A percentile compares a stretch with the other conserved stretches of the same genome.
These are phyloP conservation scores for Dasyprocta punctata DNA, from an alignment of 2,113 vertebrate genomes.

Conservation along the genomic window DNA sequence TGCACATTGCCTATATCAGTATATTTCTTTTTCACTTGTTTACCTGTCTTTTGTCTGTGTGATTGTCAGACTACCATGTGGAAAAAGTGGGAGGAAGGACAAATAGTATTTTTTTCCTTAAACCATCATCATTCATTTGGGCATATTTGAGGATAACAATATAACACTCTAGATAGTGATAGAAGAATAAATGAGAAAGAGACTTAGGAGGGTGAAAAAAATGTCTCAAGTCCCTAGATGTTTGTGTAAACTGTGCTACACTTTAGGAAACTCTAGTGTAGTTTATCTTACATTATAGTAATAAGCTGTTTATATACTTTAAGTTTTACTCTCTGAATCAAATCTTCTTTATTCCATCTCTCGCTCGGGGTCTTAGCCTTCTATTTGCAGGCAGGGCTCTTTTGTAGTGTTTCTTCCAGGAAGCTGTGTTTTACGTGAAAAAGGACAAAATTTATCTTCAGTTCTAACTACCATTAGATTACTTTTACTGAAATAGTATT, in stretches of 20 bases:
- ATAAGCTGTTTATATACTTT: neutral
- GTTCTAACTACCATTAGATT: neutral
- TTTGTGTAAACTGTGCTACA: neutral
- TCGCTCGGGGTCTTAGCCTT: neutral
- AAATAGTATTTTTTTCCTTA: neutral
- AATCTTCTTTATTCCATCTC: neutral
- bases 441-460: neutral
- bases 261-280: neutral
- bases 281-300: neutral
- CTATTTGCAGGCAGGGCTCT: neutral
- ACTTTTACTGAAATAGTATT: neutral
- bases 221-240: neutral
- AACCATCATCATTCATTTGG: neutral
- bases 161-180: neutral
- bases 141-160: neutral
- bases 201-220: neutral
- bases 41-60: neutral
- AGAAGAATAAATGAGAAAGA: neutral
- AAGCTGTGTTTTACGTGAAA: neutral
- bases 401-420: neutral
- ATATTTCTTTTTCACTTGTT: neutral
- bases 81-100: neutral
- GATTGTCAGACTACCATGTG: neutral
- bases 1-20: neutral
- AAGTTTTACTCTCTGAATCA: neutral